Evolutionary conservation across 2,113 vertebrate species (phyloP).

Genomic region (Urocynchramus pylzowi): DNA sequence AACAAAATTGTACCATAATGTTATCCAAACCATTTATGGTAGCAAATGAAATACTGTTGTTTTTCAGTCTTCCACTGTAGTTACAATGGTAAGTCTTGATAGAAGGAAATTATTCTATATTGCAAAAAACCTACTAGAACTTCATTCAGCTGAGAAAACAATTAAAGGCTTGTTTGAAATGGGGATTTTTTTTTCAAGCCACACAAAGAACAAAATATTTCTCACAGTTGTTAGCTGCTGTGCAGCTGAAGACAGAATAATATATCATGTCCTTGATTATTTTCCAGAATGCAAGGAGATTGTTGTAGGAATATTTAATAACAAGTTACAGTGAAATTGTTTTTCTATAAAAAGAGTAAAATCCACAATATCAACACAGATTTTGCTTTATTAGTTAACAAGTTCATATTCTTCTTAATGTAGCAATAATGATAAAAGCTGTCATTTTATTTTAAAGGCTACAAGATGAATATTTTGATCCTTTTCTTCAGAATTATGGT

Average conservation of each 20-base stretch:
- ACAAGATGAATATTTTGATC: not conserved
- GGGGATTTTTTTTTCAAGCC: not conserved
- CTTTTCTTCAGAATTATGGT: not conserved
- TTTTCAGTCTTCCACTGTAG: not conserved
- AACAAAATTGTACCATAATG: not conserved
- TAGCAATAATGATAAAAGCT: not conserved
- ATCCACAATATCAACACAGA: not conserved
- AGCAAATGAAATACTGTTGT: not conserved
- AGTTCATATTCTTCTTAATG: not conserved
- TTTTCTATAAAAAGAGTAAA: not conserved
- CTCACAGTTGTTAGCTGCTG: not conserved
- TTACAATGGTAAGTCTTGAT: not conserved
- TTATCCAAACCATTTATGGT: not conserved
- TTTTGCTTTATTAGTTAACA: not conserved
- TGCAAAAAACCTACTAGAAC: not conserved
- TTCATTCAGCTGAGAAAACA: conserved; percentile 5
- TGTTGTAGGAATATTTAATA: not conserved
- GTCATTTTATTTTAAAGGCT: not conserved
- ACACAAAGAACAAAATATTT: not conserved
- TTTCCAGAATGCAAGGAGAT: not conserved
- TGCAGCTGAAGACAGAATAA: not conserved
- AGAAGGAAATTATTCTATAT: not conserved
- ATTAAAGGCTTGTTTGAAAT: not conserved
- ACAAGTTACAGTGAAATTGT: not conserved
- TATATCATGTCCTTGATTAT: not conserved